Percentiles rank a stretch among this genome's conserved stretches.
These are phyloP conservation scores for Trissolcus japonicus DNA, from an alignment of 2,888 invertebrate genomes.

Conservation along the genomic window DNA sequence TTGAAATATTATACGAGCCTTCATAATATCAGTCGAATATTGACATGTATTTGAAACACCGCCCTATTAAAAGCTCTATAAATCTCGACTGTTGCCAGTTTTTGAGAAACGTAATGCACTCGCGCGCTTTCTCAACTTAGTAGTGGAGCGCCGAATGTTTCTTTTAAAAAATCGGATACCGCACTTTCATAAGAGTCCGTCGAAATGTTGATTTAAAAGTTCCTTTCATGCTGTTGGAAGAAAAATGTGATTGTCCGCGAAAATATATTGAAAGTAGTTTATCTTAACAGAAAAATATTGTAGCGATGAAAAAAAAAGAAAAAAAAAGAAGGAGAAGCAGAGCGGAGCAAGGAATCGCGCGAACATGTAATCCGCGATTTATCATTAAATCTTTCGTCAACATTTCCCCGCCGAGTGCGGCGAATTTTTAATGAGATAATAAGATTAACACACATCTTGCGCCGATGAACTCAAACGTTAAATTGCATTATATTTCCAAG, in stretches of 20 bases:
- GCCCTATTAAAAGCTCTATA: slow-evolving; percentile 29
- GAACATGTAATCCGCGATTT: too few species aligned
- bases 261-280: slow-evolving; percentile 1
- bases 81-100: slow-evolving; percentile 14
- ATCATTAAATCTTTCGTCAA: too few species aligned
- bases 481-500: too few species aligned
- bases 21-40: slow-evolving; percentile 16
- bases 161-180: slow-evolving; percentile 16
- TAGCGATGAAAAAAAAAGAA: too few species aligned
- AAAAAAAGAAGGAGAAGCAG: too few species aligned
- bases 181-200: slow-evolving; percentile 5
- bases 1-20: too few species aligned
- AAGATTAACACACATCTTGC: too few species aligned
- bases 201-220: slow-evolving; percentile 19
- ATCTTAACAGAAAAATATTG: neutral
- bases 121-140: slow-evolving; percentile 19
- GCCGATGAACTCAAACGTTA: too few species aligned
- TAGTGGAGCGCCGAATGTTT: slow-evolving; percentile 7
- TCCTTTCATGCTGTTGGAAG: slow-evolving; percentile 5
- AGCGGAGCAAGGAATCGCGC: too few species aligned
- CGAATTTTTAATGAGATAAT: too few species aligned
- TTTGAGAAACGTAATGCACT: slow-evolving; percentile 35
- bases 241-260: slow-evolving; percentile 7
- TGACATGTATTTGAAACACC: slow-evolving; percentile 28
- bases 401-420: too few species aligned